Evolutionary conservation across 2,888 invertebrate genomes (phyloP).

Genomic region (Andrena trimmerana): DNA sequence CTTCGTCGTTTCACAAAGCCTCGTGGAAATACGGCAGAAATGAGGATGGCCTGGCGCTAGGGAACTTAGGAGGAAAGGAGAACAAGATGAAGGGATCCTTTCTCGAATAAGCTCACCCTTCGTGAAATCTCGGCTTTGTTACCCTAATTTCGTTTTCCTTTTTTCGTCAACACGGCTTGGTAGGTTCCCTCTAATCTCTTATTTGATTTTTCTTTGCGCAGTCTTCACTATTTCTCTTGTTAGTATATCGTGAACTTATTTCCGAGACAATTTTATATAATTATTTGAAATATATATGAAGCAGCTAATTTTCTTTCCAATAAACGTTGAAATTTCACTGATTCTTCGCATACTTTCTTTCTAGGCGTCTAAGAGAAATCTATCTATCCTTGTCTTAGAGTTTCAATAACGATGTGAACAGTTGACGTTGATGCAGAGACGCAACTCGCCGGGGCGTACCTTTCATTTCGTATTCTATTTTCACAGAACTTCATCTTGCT

Average conservation of each 20-base stretch:
- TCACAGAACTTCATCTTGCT: conserved; percentile 47
- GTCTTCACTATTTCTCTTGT: background rate
- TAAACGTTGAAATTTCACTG: too few species aligned
- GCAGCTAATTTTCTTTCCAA: too few species aligned
- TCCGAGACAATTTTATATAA: too few species aligned
- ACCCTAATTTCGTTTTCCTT: conserved; percentile 43
- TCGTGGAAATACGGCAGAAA: conserved; percentile 48
- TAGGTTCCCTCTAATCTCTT: conserved; percentile 24
- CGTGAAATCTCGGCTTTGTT: conserved; percentile 46
- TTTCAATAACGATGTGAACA: conserved; percentile 39
- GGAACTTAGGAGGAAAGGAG: conserved; percentile 30
- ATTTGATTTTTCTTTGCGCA: conserved; percentile 26
- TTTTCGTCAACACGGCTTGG: conserved; percentile 44
- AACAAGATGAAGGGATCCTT: conserved; percentile 12
- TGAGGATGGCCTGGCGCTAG: conserved; percentile 52
- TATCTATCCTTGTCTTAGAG: conserved; percentile 16
- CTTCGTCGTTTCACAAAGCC: conserved; percentile 68
- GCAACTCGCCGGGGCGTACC: conserved; percentile 11
- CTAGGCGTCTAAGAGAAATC: background rate
- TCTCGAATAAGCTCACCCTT: conserved; percentile 24
- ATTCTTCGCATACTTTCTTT: too few species aligned
- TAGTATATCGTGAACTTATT: background rate
- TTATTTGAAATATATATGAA: too few species aligned
- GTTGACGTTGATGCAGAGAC: conserved; percentile 17
- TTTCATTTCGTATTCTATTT: conserved; percentile 52